These are phyloP conservation scores for Dasyurus viverrinus DNA, from an alignment of 2,113 vertebrate genomes.

Conservation along the genomic window DNA sequence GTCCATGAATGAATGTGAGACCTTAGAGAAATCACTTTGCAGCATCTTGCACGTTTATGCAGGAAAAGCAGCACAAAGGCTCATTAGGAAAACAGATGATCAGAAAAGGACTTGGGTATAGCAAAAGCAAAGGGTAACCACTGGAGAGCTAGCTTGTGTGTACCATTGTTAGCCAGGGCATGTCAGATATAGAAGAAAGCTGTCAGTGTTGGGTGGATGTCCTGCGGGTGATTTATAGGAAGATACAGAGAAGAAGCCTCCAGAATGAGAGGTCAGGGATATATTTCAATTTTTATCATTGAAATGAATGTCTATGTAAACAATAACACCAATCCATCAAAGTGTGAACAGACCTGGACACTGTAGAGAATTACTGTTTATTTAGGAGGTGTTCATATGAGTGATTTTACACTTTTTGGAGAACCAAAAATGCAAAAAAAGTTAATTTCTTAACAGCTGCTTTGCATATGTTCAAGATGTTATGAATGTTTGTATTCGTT, in stretches of 20 bases:
- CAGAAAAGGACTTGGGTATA: neutral
- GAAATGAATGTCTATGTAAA: neutral
- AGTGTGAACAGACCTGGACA: neutral
- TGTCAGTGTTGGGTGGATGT: neutral
- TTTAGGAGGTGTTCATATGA: neutral
- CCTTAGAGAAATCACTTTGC: neutral
- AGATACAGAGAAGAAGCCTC: neutral
- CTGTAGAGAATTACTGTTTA: neutral
- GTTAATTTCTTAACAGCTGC: neutral
- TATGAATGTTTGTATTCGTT: neutral
- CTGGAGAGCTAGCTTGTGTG: neutral
- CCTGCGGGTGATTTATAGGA: neutral
- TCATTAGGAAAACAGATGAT: neutral
- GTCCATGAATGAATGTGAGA: neutral
- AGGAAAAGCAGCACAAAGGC: neutral
- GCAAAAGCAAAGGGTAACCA: neutral
- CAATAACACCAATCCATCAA: neutral
- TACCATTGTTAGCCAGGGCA: neutral
- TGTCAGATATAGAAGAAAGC: neutral
- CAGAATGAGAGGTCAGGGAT: neutral
- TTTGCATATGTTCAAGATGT: neutral
- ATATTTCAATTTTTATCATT: neutral
- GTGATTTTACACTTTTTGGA: neutral
- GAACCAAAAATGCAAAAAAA: neutral
- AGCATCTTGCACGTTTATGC: neutral